These are phyloP conservation scores for Scaptodrosophila latifasciaeformis DNA, from an alignment of 2,888 invertebrate genomes.

Conservation along the genomic window DNA sequence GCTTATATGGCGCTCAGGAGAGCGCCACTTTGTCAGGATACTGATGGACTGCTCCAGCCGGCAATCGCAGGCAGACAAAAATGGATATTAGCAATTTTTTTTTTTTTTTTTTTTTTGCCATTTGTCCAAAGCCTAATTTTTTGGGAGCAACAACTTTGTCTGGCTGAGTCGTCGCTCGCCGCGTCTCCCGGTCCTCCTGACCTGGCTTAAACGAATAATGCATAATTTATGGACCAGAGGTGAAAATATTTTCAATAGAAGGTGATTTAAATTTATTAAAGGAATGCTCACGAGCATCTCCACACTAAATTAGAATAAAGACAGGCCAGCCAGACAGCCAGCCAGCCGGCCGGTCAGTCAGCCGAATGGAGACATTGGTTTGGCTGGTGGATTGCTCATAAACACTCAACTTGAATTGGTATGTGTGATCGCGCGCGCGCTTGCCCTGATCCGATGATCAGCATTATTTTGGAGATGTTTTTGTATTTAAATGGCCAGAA, in stretches of 20 bases:
- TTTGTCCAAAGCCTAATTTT: not conserved
- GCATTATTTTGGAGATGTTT: not conserved
- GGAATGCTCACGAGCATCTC: conserved; percentile 65
- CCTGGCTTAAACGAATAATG: conserved; percentile 29
- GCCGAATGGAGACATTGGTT: not conserved
- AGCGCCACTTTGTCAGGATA: conserved; percentile 62
- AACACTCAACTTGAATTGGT: conserved; percentile 58
- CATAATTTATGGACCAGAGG: conserved; percentile 63
- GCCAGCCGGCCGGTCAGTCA: too few relatives aligned
- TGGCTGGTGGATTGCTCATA: conserved; percentile 37
- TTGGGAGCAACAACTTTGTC: conserved; percentile 1
- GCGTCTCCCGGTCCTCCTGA: too few relatives aligned
- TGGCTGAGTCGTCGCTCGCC: too few relatives aligned
- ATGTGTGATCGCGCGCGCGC: conserved; percentile 25
- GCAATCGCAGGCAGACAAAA: not conserved
- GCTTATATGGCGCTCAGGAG: conserved; percentile 69
- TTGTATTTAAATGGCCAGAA: not conserved
- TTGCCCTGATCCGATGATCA: conserved; percentile 4
- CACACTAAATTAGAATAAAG: conserved; percentile 61
- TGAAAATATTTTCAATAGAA: conserved; percentile 69
- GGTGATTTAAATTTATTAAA: conserved; percentile 69
- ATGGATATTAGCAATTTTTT: not conserved
- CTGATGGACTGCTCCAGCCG: not conserved
- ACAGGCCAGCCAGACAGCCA: not conserved
- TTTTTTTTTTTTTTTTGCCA: not conserved